These are phyloP conservation scores for Mesoligia furuncula DNA, from an alignment of 2,888 invertebrate genomes.

Conservation along the genomic window DNA sequence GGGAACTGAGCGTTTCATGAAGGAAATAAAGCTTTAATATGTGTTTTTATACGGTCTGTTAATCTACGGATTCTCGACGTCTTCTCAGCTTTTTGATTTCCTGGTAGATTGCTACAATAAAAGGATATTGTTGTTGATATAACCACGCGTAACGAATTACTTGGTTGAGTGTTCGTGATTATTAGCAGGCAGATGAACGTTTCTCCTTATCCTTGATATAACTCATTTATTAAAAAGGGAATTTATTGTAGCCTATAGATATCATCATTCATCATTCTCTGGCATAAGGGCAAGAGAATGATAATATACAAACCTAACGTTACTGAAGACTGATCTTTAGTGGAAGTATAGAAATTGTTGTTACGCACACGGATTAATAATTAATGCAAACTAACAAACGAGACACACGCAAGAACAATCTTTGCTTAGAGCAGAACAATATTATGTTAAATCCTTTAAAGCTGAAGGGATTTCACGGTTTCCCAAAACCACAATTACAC, in stretches of 20 bases:
- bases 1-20: slow-evolving; percentile 28
- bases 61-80: slow-evolving; percentile 27
- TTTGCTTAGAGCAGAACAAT: background rate
- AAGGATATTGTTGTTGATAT: slow-evolving; percentile 20
- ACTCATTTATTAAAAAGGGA: background rate
- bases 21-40: slow-evolving; percentile 46
- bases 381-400: background rate
- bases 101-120: slow-evolving; percentile 39
- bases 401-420: background rate
- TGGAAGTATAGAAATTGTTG: background rate
- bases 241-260: background rate
- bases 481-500: background rate
- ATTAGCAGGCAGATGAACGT: background rate
- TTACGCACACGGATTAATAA: background rate
- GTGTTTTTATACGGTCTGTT: slow-evolving; percentile 46
- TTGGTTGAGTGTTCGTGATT: background rate
- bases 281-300: background rate
- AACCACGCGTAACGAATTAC: background rate
- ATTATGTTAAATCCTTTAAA: background rate
- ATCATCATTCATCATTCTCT: background rate
- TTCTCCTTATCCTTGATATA: background rate
- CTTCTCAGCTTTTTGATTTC: slow-evolving; percentile 39
- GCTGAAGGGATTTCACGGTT: background rate
- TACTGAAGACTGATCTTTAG: too few relatives aligned
- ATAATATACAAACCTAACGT: background rate